Percentiles rank a stretch among this genome's conserved stretches.
Evolutionary conservation across 2,797 vertebrate species (phyloP).

Genomic region (Poeciliopsis turneri): DNA sequence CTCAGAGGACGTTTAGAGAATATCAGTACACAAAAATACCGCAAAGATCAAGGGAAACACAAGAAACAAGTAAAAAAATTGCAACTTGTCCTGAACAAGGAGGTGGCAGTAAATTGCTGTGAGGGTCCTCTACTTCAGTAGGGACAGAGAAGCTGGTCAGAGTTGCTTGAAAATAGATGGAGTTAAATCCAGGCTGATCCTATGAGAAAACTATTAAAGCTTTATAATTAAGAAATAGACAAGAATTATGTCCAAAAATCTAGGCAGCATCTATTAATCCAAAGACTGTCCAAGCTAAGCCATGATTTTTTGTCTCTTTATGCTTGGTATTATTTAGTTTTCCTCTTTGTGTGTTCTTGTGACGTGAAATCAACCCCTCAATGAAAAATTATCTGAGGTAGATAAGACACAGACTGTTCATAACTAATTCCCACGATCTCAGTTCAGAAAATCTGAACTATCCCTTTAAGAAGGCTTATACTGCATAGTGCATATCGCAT

Average conservation of each 20-base stretch:
- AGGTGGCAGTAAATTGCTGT: background rate
- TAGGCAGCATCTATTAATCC: background rate
- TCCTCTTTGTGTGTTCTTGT: background rate
- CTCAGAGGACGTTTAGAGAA: background rate
- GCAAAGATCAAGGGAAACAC: background rate
- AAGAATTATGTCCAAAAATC: background rate
- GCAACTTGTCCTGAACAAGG: background rate
- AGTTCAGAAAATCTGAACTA: background rate
- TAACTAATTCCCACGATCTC: background rate
- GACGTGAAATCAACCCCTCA: background rate
- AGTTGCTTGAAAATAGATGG: background rate
- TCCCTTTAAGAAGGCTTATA: conserved; percentile 2
- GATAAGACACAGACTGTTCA: background rate
- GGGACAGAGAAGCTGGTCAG: background rate
- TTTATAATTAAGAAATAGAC: background rate
- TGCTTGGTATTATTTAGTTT: background rate
- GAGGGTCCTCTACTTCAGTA: background rate
- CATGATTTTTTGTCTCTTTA: background rate
- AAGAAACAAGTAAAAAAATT: background rate
- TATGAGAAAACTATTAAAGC: background rate
- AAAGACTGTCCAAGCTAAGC: background rate
- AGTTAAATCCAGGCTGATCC: background rate
- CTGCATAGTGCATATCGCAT: conserved; percentile 45
- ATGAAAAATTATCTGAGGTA: background rate
- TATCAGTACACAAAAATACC: background rate